phyloP scores from a whole-genome alignment of 2,113 vertebrate species.

The Heterochromis multidens region DNA sequence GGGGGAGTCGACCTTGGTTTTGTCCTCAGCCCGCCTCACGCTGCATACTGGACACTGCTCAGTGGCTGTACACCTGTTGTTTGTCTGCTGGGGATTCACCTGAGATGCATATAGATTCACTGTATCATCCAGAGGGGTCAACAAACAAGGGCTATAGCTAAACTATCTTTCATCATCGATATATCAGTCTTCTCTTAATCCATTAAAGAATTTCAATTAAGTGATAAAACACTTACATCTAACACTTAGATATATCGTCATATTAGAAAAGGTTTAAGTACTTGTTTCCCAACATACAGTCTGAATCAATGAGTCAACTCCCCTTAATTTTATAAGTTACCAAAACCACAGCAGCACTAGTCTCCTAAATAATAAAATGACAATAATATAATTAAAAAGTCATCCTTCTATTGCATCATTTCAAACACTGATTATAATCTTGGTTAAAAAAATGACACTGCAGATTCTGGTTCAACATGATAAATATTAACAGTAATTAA shows the following conservation, averaged over 20 bases:
- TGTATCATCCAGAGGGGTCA: background rate
- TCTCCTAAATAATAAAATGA: background rate
- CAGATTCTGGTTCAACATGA: background rate
- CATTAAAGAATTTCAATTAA: background rate
- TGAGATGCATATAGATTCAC: background rate
- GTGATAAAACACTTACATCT: background rate
- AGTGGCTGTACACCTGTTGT: conserved; percentile 38
- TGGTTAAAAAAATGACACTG: background rate
- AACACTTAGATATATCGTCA: too few relatives aligned
- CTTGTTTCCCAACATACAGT: background rate
- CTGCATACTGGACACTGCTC: background rate
- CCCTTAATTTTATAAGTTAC: background rate
- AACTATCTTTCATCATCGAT: background rate
- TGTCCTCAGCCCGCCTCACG: conserved; percentile 3
- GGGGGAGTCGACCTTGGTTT: conserved; percentile 20
- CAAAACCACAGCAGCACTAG: background rate
- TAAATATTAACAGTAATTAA: background rate
- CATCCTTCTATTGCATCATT: background rate
- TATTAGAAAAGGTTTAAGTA: background rate
- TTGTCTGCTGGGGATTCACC: background rate
- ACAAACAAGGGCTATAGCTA: background rate
- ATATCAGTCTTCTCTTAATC: background rate
- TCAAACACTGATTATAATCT: background rate
- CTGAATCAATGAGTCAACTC: background rate
- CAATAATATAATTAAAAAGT: background rate